Evolutionary conservation across 2,888 invertebrate species (phyloP), one percentile per base, ranked within the genome.

Genomic region (Drosophila fulvimacula): DNA sequence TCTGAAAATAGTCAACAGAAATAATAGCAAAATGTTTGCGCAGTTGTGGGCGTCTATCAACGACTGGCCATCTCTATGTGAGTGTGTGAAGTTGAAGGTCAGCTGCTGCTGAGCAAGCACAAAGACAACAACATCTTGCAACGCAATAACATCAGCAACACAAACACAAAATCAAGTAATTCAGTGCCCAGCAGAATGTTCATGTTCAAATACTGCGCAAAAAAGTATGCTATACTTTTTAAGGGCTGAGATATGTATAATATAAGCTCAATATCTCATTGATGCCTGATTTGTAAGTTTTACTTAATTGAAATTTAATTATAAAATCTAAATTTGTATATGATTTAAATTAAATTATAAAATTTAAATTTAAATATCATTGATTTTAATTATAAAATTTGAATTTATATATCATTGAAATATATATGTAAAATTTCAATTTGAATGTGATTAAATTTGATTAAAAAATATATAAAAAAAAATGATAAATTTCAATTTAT

Each of bases 1-100:
- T 73, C 78, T 73, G 59, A 72, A 80, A 78, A 75, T 78, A 80
- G 78, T 72, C 75, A 65, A 75, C 58, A 46, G 48, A 79, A 76
- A 79, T 79, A 79, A 79, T 79, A 48, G 69, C 68, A 55, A 69
- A 57, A 41, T 68, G 55, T 62, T 44, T 51, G 56, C 52, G 34
- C 53, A 11, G 52, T 21, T 61, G 46, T 57, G 56, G 56, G 60
- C 38, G 57, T 60, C 27, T 73, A 53, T 62, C 53, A 55, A 13
- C 39, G 17, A 24, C 17, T 41, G 38, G 38, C n/a, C 44, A 15
- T 44, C 27, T 39, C 5, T 55, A 17, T 57, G 15, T 59, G 42
- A 36, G 24, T 15, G 46, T 48, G 41, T 41, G 41, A 41, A 42
- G 68, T 55, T 79, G 71, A 79, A 79, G 79, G 79, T 80, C 79